Evolutionary conservation across 2,113 vertebrate species (phyloP).

Genomic region (Heterocephalus glaber): DNA sequence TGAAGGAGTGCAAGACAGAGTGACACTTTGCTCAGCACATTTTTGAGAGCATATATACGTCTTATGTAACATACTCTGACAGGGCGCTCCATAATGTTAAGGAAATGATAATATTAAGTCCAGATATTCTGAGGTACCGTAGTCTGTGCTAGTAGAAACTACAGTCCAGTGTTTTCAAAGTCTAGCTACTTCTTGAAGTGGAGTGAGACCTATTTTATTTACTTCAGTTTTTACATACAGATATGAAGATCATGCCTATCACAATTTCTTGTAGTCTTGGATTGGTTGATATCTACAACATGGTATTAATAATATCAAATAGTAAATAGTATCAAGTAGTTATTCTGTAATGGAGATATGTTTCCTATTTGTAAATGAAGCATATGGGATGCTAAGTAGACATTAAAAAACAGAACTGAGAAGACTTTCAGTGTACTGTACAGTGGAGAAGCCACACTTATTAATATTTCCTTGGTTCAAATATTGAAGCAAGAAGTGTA

Average conservation of each 20-base stretch:
- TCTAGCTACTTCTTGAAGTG: neutral
- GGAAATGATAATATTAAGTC: neutral
- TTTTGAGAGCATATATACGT: conserved; percentile 16
- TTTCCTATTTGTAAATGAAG: conserved; percentile 40
- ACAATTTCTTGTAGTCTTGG: neutral
- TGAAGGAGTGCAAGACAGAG: conserved; percentile 54
- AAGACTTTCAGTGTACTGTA: conserved; percentile 15
- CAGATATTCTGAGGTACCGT: neutral
- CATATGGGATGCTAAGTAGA: neutral
- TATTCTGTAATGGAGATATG: conserved; percentile 1
- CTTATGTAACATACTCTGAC: conserved; percentile 15
- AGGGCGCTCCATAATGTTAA: conserved; percentile 6
- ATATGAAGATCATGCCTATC: neutral
- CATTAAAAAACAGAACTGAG: conserved; percentile 9
- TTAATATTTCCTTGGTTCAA: conserved; percentile 21
- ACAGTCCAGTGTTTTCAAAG: conserved; percentile 20
- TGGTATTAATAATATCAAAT: neutral
- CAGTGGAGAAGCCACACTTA: neutral
- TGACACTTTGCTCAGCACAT: conserved; percentile 16
- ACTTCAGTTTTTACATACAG: conserved; percentile 1
- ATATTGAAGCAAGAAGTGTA: neutral
- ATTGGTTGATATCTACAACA: neutral
- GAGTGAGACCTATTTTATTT: conserved; percentile 38
- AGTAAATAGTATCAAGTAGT: neutral
- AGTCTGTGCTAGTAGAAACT: neutral